Percentiles rank a stretch among this genome's conserved stretches.
Conservation (phyloP, 2,113 vertebrate species). For the Corynorhinus townsendii region DNA sequence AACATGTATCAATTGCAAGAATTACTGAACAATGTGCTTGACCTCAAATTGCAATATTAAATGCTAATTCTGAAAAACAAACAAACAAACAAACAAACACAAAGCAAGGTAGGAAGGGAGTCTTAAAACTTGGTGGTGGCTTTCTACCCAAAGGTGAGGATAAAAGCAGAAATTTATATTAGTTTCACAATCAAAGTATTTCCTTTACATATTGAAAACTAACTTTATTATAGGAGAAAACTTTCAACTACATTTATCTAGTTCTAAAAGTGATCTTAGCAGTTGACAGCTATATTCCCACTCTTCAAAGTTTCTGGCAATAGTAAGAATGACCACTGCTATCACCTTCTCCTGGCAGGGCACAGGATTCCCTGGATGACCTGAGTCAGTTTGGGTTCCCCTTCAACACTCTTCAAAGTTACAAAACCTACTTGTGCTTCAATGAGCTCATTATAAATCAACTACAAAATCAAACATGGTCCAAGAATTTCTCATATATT, state of each 20-base stretch:
- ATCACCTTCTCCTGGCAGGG: not conserved
- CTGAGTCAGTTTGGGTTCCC: not conserved
- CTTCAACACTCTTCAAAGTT: not conserved
- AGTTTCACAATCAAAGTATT: not conserved
- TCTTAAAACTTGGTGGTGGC: not conserved
- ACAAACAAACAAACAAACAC: not conserved
- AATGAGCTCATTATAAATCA: not conserved
- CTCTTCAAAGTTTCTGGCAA: not conserved
- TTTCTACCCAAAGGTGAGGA: not conserved
- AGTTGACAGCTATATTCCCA: not conserved
- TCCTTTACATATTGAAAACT: conserved; percentile 39
- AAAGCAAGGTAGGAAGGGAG: not conserved
- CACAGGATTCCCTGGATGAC: not conserved
- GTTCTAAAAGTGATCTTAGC: not conserved
- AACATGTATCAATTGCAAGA: not conserved
- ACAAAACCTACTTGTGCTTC: not conserved
- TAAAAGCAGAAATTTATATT: conserved; percentile 4
- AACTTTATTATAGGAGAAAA: not conserved
- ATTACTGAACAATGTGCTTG: not conserved
- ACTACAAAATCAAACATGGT: not conserved
- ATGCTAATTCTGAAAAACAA: not conserved
- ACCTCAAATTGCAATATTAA: conserved; percentile 31
- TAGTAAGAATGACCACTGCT: not conserved
- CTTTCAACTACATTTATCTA: not conserved
- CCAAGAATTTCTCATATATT: not conserved